A percentile compares a stretch with the other conserved stretches of the same genome.
These are phyloP conservation scores for Fragum sueziense DNA, from an alignment of 2,888 invertebrate species.

Conservation along the genomic window DNA sequence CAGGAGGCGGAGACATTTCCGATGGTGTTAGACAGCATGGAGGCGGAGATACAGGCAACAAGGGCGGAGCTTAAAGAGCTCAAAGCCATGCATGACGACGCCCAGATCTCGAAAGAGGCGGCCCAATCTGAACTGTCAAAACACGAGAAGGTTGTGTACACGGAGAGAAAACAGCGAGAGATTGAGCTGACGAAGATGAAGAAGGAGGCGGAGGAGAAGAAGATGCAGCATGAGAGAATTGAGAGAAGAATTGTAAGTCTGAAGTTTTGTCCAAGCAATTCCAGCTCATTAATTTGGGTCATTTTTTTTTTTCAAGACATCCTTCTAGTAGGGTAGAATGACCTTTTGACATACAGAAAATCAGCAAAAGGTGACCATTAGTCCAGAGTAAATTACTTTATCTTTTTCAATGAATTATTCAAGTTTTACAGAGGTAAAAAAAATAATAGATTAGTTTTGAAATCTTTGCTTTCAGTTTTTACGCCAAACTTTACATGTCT, in stretches of 20 bases:
- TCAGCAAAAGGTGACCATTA: no score
- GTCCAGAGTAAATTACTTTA: no score
- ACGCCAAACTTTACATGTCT: background rate
- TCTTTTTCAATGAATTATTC: no score
- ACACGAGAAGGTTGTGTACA: slow-evolving; percentile 78
- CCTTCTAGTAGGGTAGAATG: no score
- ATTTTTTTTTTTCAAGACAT: no score
- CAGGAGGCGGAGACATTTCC: slow-evolving; percentile 81
- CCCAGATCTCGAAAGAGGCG: slow-evolving; percentile 78
- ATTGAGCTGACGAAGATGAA: slow-evolving; percentile 81
- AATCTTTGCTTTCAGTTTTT: no score
- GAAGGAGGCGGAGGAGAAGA: slow-evolving; percentile 82
- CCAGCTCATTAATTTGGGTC: no score
- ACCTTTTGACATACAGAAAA: no score
- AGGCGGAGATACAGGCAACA: slow-evolving; percentile 78
- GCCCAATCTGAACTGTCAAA: slow-evolving; percentile 78
- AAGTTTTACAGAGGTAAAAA: no score
- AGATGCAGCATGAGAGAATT: slow-evolving; percentile 81
- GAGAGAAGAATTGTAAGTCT: slow-evolving; percentile 79
- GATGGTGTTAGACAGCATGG: slow-evolving; percentile 79
- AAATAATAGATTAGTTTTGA: no score
- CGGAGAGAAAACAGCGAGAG: slow-evolving; percentile 81
- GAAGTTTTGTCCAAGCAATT: background rate
- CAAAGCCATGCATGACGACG: slow-evolving; percentile 80
- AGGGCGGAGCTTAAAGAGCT: slow-evolving; percentile 78